A percentile compares a stretch with the other conserved stretches of the same genome.
phyloP scores from a whole-genome alignment of 2,113 vertebrate species.

The Gopherus evgoodei region DNA sequence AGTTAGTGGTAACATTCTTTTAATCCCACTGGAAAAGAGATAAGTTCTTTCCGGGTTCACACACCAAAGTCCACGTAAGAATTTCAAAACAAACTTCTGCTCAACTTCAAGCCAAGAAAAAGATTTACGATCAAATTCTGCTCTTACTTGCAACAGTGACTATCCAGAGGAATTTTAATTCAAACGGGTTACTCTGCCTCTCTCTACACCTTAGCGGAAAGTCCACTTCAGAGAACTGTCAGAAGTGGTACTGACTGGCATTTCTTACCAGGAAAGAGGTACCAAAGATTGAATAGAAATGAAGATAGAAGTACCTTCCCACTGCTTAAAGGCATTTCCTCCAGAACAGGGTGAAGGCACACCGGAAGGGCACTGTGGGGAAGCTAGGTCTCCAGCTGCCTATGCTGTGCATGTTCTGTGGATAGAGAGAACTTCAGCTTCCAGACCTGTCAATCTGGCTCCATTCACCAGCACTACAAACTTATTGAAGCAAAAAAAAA shows the following conservation, averaged over 20 bases:
- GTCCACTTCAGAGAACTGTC: background rate
- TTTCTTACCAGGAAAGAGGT: background rate
- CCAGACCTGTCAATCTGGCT: background rate
- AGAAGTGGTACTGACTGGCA: fast-evolving
- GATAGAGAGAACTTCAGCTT: background rate
- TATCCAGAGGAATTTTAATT: background rate
- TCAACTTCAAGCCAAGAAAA: background rate
- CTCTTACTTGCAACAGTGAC: background rate
- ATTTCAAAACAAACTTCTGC: background rate
- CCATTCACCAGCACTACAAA: background rate
- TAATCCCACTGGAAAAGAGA: background rate
- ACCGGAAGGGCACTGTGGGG: background rate
- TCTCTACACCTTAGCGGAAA: background rate
- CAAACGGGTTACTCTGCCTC: background rate
- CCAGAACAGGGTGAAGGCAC: background rate
- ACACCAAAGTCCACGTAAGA: background rate
- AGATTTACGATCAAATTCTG: background rate
- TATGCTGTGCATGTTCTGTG: fast-evolving
- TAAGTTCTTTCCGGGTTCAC: background rate
- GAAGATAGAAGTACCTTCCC: background rate
- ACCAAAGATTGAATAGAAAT: background rate
- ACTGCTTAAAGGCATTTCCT: background rate
- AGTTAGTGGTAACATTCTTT: background rate
- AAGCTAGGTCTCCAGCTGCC: background rate
- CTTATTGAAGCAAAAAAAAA: background rate